Conservation (phyloP, 2,113 vertebrate genomes). For the Prunella fulvescens region DNA sequence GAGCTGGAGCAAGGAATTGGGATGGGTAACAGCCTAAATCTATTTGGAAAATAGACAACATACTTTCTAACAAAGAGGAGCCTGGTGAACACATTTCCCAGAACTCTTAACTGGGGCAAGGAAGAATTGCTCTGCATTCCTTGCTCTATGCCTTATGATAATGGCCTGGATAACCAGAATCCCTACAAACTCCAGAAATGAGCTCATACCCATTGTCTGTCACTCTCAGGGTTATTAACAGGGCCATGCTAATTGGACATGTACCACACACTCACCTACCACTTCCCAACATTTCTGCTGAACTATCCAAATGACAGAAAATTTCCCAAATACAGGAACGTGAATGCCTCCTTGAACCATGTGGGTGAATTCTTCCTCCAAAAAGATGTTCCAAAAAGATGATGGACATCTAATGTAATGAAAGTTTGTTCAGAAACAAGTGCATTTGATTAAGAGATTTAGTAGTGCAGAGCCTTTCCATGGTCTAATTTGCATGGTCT, state of each 20-base stretch:
- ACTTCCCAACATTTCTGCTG: background rate
- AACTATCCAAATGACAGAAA: background rate
- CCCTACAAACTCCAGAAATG: background rate
- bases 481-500: background rate
- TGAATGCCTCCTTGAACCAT: background rate
- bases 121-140: background rate
- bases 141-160: background rate
- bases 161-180: background rate
- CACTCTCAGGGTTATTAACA: background rate
- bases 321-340: background rate
- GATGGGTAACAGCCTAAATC: slow-evolving; percentile 37
- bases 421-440: background rate
- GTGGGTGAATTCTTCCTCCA: background rate
- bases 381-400: background rate
- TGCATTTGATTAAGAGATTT: background rate
- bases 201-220: background rate
- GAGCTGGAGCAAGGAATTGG: background rate
- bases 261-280: background rate
- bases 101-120: background rate
- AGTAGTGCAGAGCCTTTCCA: background rate
- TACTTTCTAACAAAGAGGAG: slow-evolving; percentile 8
- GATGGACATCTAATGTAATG: background rate
- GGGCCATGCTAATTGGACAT: background rate
- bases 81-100: background rate
- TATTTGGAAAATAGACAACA: slow-evolving; percentile 19